These are phyloP conservation scores for Meteorus cinctellus DNA, from an alignment of 2,888 invertebrate genomes.

Conservation along the genomic window DNA sequence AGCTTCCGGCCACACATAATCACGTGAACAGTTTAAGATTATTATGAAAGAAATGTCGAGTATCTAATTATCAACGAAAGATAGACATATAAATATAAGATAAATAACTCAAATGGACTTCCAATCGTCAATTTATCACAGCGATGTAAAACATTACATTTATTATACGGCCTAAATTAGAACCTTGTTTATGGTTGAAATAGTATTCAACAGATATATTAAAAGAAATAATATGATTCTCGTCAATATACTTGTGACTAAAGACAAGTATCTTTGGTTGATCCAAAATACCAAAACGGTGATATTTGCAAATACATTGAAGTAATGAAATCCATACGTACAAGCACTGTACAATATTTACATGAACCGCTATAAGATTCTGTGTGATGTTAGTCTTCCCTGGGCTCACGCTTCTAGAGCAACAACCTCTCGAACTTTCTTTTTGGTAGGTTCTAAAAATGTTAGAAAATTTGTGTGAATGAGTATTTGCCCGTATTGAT, in stretches of 20 bases:
- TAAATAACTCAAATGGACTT: neutral
- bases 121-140: constrained; percentile 19
- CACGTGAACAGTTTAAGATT: neutral
- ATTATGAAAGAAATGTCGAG: neutral
- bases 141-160: constrained; percentile 19
- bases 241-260: neutral
- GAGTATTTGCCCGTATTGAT: neutral
- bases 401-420: constrained; percentile 74
- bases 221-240: neutral
- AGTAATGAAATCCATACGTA: neutral
- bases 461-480: neutral
- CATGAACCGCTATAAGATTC: neutral
- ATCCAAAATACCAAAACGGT: neutral
- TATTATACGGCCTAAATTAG: neutral
- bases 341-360: constrained; percentile 28
- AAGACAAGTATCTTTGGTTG: constrained; percentile 1
- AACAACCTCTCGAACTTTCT: constrained; percentile 70
- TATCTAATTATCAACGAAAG: neutral
- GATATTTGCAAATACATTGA: neutral
- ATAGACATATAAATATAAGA: neutral
- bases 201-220: neutral
- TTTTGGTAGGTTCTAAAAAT: constrained; percentile 61
- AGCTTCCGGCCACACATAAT: neutral
- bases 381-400: neutral
- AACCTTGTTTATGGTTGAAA: neutral